Conservation (phyloP, 2,113 vertebrate genomes). For the Lepisosteus osseus region DNA sequence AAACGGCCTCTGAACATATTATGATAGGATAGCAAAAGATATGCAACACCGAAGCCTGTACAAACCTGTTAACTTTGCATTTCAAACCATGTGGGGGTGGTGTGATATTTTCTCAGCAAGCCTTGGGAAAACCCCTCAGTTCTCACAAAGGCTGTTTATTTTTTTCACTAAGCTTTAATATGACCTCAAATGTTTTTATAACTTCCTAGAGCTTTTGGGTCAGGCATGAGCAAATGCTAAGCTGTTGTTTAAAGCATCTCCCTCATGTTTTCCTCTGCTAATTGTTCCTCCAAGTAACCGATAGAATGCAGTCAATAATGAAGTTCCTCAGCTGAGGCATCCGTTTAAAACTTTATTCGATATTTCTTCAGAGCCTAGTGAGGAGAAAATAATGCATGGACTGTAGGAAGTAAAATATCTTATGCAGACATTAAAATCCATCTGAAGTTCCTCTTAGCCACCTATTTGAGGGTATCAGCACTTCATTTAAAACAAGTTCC, state of each 20-base stretch:
- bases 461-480: slow-evolving; percentile 42
- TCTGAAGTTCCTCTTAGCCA: slow-evolving; percentile 25
- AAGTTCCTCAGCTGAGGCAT: neutral
- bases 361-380: slow-evolving; percentile 18
- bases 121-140: slow-evolving; percentile 48
- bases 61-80: slow-evolving; percentile 70
- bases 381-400: slow-evolving; percentile 26
- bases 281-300: neutral
- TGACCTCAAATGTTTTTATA: neutral
- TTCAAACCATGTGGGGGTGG: slow-evolving; percentile 49
- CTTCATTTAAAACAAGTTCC: slow-evolving; percentile 51
- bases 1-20: slow-evolving; percentile 68
- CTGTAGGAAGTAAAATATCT: slow-evolving; percentile 12
- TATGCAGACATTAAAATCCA: slow-evolving; percentile 29
- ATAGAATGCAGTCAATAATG: neutral
- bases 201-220: slow-evolving; percentile 3
- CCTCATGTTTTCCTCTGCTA: neutral
- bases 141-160: slow-evolving; percentile 39
- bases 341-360: slow-evolving; percentile 10
- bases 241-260: neutral
- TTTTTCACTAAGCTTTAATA: slow-evolving; percentile 38
- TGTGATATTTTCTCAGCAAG: slow-evolving; percentile 29
- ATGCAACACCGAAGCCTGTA: slow-evolving; percentile 48
- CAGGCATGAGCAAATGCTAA: neutral
- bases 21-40: slow-evolving; percentile 69